Percentiles rank a stretch among this genome's conserved stretches.
Evolutionary conservation across 2,888 invertebrate species (phyloP).

Genomic region (Hoplodrina ambigua): DNA sequence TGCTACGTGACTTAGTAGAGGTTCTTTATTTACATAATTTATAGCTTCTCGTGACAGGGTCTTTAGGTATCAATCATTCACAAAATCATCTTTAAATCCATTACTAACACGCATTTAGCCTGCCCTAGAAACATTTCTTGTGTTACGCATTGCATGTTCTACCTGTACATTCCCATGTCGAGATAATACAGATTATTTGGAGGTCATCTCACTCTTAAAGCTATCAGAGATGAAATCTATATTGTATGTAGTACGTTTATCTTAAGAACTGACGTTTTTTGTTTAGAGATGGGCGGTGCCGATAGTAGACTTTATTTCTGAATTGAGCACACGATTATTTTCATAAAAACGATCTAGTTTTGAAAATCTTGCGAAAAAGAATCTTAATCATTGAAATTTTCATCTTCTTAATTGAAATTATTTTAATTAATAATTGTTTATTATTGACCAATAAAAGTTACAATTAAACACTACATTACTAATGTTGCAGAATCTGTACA

Average conservation of each 20-base stretch:
- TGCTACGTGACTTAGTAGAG: too few relatives aligned
- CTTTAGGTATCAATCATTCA: neutral
- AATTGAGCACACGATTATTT: neutral
- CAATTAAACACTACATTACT: too few relatives aligned
- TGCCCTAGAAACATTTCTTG: neutral
- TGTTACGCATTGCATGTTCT: neutral
- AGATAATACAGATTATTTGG: conserved; percentile 38
- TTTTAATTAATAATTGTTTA: too few relatives aligned
- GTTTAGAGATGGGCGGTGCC: conserved; percentile 6
- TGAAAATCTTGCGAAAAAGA: too few relatives aligned
- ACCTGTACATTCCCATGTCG: conserved; percentile 2
- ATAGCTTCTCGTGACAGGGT: too few relatives aligned
- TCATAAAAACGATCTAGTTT: neutral
- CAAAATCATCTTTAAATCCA: conserved; percentile 3
- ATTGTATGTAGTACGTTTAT: conserved; percentile 17
- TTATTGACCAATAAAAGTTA: too few relatives aligned
- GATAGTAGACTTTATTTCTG: neutral
- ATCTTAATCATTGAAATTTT: too few relatives aligned
- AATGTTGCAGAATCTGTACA: too few relatives aligned
- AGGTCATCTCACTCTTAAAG: conserved; percentile 21
- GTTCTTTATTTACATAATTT: too few relatives aligned
- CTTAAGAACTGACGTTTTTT: conserved; percentile 13
- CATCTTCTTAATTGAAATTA: too few relatives aligned
- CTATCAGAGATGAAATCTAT: conserved; percentile 11
- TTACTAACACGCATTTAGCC: conserved; percentile 14